These are phyloP conservation scores for Siniperca scherzeri DNA, from an alignment of 2,797 vertebrate genomes.

Conservation along the genomic window DNA sequence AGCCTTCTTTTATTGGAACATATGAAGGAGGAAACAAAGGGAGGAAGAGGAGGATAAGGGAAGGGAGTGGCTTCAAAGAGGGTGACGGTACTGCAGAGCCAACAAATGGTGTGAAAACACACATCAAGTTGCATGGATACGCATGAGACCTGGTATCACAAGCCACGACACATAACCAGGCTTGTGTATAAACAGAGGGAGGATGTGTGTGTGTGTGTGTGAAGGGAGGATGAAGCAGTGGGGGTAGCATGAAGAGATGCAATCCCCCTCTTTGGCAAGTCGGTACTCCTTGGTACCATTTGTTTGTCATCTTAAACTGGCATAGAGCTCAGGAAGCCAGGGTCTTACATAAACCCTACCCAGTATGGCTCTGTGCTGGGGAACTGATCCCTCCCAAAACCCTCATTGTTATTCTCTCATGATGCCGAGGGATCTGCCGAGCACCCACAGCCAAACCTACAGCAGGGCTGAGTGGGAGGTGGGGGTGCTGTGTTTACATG, in stretches of 20 bases:
- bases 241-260: constrained; percentile 61
- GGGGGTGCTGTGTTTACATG: constrained; percentile 72
- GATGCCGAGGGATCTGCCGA: constrained; percentile 79
- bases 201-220: constrained; percentile 53
- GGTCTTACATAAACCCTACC: constrained; percentile 79
- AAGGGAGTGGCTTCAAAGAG: constrained; percentile 66
- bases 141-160: constrained; percentile 70
- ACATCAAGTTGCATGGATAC: constrained; percentile 60
- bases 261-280: constrained; percentile 49
- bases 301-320: constrained; percentile 82
- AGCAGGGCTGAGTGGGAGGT: constrained; percentile 74
- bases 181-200: constrained; percentile 47
- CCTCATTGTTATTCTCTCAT: constrained; percentile 85
- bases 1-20: constrained; percentile 72
- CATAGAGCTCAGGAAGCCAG: constrained; percentile 72
- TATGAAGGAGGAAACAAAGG: constrained; percentile 74
- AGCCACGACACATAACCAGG: constrained; percentile 59
- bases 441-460: constrained; percentile 78
- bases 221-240: constrained; percentile 47
- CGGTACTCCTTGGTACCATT: constrained; percentile 69
- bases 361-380: constrained; percentile 74
- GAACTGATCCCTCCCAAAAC: constrained; percentile 82
- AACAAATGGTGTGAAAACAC: constrained; percentile 69
- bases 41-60: constrained; percentile 56
- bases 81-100: constrained; percentile 45